Evolutionary conservation across 2,888 invertebrate species (phyloP).

Genomic region (Nasonia oneida): DNA sequence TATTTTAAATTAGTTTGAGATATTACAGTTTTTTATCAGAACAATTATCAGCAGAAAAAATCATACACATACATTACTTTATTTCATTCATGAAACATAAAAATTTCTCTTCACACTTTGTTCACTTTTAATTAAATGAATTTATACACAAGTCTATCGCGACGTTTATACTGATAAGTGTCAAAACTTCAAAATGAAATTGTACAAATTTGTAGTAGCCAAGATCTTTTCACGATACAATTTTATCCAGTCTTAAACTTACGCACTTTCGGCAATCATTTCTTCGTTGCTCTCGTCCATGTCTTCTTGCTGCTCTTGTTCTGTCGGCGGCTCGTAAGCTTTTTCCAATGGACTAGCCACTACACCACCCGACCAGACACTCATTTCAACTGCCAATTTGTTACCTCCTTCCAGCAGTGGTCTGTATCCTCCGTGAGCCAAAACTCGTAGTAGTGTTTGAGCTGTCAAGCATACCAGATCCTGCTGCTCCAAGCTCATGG

Average conservation of each 20-base stretch:
- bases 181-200: constrained; percentile 34
- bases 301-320: constrained; percentile 87
- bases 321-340: constrained; percentile 91
- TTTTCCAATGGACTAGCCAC: constrained; percentile 97
- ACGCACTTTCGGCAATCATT: constrained; percentile 82
- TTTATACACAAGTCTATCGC: constrained; percentile 20
- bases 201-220: constrained; percentile 39
- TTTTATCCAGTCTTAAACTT: constrained; percentile 58
- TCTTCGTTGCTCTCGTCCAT: constrained; percentile 85
- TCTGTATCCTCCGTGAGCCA: constrained; percentile 96
- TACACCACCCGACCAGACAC: constrained; percentile 95
- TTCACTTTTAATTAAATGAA: constrained; percentile 31
- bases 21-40: constrained; percentile 43
- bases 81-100: constrained; percentile 39
- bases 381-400: constrained; percentile 92
- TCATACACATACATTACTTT: constrained; percentile 35
- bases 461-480: constrained; percentile 96
- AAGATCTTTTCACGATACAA: constrained; percentile 31
- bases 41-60: constrained; percentile 16
- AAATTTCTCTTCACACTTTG: constrained; percentile 27
- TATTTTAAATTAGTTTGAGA: constrained; percentile 33
- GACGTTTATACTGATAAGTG: constrained; percentile 30
- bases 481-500: constrained; percentile 94
- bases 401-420: constrained; percentile 88
- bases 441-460: constrained; percentile 93